Conservation (phyloP, 2,888 invertebrate genomes). For the Nomada hirtipes region DNA sequence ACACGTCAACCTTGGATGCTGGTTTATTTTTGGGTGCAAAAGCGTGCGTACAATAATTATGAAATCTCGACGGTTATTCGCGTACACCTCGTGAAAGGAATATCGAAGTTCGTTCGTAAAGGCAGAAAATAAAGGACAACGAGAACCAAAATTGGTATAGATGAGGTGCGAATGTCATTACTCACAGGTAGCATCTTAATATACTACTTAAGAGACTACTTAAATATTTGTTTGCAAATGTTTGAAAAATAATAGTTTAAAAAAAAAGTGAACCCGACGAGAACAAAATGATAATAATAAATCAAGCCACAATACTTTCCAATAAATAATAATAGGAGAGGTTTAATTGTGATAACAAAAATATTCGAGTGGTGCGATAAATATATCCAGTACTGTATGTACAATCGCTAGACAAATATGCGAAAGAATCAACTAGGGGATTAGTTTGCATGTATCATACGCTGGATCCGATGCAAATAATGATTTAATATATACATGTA, state of each 20-base stretch:
- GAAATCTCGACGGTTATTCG: constrained; percentile 16
- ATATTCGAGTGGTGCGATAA: too few relatives aligned
- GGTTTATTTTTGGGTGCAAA: constrained; percentile 2
- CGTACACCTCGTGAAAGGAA: constrained; percentile 25
- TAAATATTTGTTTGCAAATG: too few relatives aligned
- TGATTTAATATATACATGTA: background rate
- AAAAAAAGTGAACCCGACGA: too few relatives aligned
- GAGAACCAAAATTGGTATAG: constrained; percentile 1
- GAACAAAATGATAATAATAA: too few relatives aligned
- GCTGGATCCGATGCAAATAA: background rate
- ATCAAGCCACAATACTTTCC: too few relatives aligned
- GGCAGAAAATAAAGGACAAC: background rate
- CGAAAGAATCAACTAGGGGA: background rate
- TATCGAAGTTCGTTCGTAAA: constrained; percentile 23
- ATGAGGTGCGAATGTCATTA: constrained; percentile 12
- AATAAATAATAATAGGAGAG: too few relatives aligned
- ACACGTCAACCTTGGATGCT: background rate
- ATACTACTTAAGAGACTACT: background rate
- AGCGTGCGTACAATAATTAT: background rate
- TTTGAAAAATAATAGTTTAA: too few relatives aligned
- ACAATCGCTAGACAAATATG: background rate
- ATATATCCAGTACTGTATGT: too few relatives aligned
- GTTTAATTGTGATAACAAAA: too few relatives aligned
- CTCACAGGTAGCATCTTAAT: constrained; percentile 1
- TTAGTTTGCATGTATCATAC: background rate